Conservation (phyloP, 1,140 invertebrate species). For the Mylabris phalerata region DNA sequence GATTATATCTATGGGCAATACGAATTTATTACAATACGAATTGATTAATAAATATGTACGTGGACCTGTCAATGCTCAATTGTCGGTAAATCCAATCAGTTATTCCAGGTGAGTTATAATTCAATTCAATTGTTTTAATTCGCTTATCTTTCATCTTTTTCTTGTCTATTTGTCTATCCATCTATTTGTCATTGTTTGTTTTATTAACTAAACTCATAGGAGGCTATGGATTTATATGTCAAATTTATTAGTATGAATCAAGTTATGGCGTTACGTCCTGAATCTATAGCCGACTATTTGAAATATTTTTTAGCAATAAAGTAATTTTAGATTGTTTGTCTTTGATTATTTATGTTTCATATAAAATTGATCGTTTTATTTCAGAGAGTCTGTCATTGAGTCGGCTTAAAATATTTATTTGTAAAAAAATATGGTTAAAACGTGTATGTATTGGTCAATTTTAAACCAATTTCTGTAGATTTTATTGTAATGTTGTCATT, state of each 20-base stretch:
- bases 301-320: too few species aligned
- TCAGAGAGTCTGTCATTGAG: slow-evolving; percentile 7
- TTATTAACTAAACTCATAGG: not conserved
- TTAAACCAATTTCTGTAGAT: not conserved
- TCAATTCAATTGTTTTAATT: too few species aligned
- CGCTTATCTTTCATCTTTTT: too few species aligned
- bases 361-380: not conserved
- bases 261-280: too few species aligned
- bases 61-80: slow-evolving; percentile 22
- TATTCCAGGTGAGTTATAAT: slow-evolving; percentile 32
- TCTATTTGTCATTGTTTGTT: not conserved
- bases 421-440: not conserved
- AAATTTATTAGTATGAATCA: too few species aligned
- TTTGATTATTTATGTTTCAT: too few species aligned
- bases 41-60: slow-evolving; percentile 36
- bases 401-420: not conserved
- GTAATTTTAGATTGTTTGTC: not conserved
- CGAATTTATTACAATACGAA: slow-evolving; percentile 36
- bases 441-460: slow-evolving; percentile 2
- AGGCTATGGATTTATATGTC: not conserved
- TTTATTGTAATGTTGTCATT: not conserved
- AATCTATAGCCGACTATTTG: too few species aligned
- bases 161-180: too few species aligned
- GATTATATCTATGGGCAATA: slow-evolving; percentile 58
- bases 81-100: slow-evolving; percentile 23